Conservation (phyloP, 2,113 vertebrate genomes). For the Semnornis frantzii region DNA sequence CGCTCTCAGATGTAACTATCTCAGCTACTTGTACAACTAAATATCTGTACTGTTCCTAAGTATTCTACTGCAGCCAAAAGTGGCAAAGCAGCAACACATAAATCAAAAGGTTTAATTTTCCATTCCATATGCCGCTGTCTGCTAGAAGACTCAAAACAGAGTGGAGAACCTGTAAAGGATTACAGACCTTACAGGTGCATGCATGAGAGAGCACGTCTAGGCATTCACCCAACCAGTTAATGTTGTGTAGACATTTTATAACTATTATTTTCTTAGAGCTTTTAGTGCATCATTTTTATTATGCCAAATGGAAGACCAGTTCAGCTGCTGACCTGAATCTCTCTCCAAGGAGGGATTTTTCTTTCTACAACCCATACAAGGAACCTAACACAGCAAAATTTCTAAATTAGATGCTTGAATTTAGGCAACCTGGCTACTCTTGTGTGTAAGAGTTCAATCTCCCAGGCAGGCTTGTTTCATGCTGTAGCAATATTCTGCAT, state of each 20-base stretch:
- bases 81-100: constrained; percentile 23
- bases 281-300: neutral
- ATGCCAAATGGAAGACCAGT: neutral
- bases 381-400: neutral
- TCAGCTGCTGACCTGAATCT: neutral
- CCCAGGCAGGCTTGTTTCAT: neutral
- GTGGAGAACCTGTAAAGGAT: constrained; percentile 8
- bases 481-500: no score
- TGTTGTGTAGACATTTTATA: neutral
- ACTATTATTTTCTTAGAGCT: neutral
- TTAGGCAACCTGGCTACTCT: rapidly evolving
- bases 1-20: constrained; percentile 17
- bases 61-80: constrained; percentile 14
- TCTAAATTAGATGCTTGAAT: neutral
- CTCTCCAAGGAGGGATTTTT: neutral
- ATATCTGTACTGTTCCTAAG: neutral
- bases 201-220: neutral
- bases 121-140: neutral
- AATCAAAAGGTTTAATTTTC: constrained; percentile 58
- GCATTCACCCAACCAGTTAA: neutral
- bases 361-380: neutral
- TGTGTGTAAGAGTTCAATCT: neutral
- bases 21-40: neutral
- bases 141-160: neutral
- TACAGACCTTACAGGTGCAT: neutral